Evolutionary conservation across 2,797 vertebrate species (phyloP).

Genomic region (Poecilia picta): DNA sequence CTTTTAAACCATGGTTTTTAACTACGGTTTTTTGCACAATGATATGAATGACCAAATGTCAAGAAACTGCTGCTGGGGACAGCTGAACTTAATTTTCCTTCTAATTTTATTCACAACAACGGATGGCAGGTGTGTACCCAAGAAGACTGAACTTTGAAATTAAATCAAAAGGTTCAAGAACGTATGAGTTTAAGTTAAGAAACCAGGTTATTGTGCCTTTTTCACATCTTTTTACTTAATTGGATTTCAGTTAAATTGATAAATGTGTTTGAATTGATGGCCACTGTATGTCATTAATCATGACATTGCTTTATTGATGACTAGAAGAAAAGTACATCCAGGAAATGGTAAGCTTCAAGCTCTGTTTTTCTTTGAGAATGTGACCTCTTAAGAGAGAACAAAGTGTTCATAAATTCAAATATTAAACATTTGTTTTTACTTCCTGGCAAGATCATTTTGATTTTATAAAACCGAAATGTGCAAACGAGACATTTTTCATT

Average conservation of each 20-base stretch:
- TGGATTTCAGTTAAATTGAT: not conserved
- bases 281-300: not conserved
- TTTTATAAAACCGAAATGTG: not conserved
- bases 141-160: not conserved
- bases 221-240: not conserved
- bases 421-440: not conserved
- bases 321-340: not conserved
- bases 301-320: not conserved
- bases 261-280: not conserved
- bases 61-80: not conserved
- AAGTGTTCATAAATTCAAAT: not conserved
- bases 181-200: not conserved
- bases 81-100: not conserved
- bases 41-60: not conserved
- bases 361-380: not conserved
- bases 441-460: not conserved
- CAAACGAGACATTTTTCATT: conserved; percentile 15
- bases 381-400: not conserved
- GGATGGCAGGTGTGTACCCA: not conserved
- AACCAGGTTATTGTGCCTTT: not conserved
- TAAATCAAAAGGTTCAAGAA: not conserved
- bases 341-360: not conserved
- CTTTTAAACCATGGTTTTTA: not conserved
- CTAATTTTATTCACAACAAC: not conserved
- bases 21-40: not conserved